Evolutionary conservation across 2,797 vertebrate genomes (phyloP).

Genomic region (Notolabrus celidotus): DNA sequence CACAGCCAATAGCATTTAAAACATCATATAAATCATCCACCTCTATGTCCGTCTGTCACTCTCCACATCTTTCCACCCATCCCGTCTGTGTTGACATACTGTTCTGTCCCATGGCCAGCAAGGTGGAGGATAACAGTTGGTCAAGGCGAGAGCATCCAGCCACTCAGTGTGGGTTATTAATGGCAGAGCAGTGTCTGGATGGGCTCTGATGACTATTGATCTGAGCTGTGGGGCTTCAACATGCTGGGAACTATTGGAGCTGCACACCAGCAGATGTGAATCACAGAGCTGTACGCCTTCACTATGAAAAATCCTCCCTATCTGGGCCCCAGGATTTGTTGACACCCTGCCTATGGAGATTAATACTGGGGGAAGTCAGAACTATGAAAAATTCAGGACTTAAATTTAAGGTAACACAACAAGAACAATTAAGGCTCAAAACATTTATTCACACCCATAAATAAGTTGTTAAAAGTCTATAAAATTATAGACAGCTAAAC

Average conservation of each 20-base stretch:
- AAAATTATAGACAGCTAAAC: too few species aligned
- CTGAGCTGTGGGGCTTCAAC: constrained; percentile 50
- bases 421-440: too few species aligned
- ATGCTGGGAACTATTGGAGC: constrained; percentile 59
- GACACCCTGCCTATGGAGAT: constrained; percentile 41
- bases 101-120: constrained; percentile 35
- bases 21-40: constrained; percentile 29
- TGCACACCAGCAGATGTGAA: constrained; percentile 51
- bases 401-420: too few species aligned
- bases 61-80: constrained; percentile 30
- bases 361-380: constrained; percentile 21
- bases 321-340: constrained; percentile 37
- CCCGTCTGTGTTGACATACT: constrained; percentile 26
- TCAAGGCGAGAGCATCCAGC: constrained; percentile 58
- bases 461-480: too few species aligned
- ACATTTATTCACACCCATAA: too few species aligned
- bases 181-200: constrained; percentile 61
- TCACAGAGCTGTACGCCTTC: constrained; percentile 52
- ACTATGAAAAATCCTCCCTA: constrained; percentile 42
- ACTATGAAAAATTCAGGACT: too few species aligned
- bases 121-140: constrained; percentile 73
- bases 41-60: constrained; percentile 21
- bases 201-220: constrained; percentile 79
- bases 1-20: constrained; percentile 24
- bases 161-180: constrained; percentile 73